Percentiles rank a stretch among this genome's conserved stretches.
Evolutionary conservation across 2,113 vertebrate species (phyloP).

Genomic region (Pterophyllum scalare): DNA sequence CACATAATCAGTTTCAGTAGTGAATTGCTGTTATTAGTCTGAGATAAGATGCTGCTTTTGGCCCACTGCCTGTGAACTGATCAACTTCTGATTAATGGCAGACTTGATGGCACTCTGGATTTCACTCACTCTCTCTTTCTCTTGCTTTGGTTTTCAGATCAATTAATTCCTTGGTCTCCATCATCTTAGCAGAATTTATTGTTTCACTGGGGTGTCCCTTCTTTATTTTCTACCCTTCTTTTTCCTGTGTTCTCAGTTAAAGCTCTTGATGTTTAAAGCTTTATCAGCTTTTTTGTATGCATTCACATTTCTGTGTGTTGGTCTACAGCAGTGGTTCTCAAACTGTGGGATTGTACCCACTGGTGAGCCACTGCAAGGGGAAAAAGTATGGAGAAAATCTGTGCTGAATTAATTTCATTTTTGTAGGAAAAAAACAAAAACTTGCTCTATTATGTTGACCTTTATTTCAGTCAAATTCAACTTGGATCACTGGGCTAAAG

Average conservation of each 20-base stretch:
- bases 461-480: too few relatives aligned
- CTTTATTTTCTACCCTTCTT: not conserved
- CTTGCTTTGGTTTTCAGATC: slow-evolving; percentile 4
- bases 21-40: slow-evolving; percentile 2
- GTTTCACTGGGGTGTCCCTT: not conserved
- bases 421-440: too few relatives aligned
- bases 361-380: not conserved
- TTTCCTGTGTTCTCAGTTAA: not conserved
- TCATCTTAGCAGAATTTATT: slow-evolving; percentile 9
- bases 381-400: not conserved
- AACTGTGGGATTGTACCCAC: not conserved
- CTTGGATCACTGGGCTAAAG: too few relatives aligned
- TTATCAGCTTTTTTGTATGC: not conserved
- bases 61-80: slow-evolving; percentile 13
- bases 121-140: not conserved
- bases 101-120: slow-evolving; percentile 49
- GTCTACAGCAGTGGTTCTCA: not conserved
- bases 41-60: slow-evolving; percentile 39
- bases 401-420: not conserved
- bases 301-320: not conserved
- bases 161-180: not conserved
- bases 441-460: too few relatives aligned
- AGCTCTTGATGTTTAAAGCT: not conserved
- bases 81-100: slow-evolving; percentile 46
- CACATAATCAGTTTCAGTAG: slow-evolving; percentile 1